Percentiles rank a stretch among this genome's conserved stretches.
These are phyloP conservation scores for Sinocyclocheilus maitianheensis DNA, from an alignment of 2,113 vertebrate genomes.

Conservation along the genomic window DNA sequence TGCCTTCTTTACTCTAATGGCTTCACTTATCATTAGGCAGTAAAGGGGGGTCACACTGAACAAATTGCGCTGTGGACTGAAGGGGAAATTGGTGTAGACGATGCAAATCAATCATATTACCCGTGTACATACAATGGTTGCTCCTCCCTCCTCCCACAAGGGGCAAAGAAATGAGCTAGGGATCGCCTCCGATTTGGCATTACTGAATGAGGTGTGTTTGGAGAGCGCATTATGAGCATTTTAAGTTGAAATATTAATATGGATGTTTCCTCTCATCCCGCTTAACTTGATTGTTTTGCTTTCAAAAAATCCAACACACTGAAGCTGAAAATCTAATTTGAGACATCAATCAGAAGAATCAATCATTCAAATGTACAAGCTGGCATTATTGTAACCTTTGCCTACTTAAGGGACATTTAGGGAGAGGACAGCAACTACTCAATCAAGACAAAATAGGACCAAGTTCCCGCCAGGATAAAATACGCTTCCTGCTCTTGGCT, in stretches of 20 bases:
- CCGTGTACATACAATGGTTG: conserved; percentile 48
- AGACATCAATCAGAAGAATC: conserved; percentile 50
- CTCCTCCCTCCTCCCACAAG: conserved; percentile 54
- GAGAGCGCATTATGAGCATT: conserved; percentile 56
- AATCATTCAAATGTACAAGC: conserved; percentile 49
- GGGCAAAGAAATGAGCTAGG: conserved; percentile 56
- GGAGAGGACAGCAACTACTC: background rate
- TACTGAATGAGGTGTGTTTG: conserved; percentile 56
- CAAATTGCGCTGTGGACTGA: conserved; percentile 46
- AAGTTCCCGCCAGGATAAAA: conserved; percentile 32
- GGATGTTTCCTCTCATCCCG: conserved; percentile 52
- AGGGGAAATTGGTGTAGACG: conserved; percentile 55
- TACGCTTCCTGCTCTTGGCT: conserved; percentile 20
- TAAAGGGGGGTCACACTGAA: conserved; percentile 18
- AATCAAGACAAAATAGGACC: conserved; percentile 15
- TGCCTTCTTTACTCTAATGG: conserved; percentile 61
- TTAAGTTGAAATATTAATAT: conserved; percentile 61
- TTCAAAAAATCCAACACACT: conserved; percentile 39
- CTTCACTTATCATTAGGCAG: conserved; percentile 61
- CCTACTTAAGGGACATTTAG: conserved; percentile 1
- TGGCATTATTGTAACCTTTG: conserved; percentile 43
- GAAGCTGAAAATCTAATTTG: conserved; percentile 54
- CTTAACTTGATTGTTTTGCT: conserved; percentile 55
- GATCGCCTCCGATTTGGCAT: conserved; percentile 60
- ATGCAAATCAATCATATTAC: conserved; percentile 63